Base-by-base conservation (phyloP, 2,888 invertebrate species). In the Sisyra terminalis region DNA sequence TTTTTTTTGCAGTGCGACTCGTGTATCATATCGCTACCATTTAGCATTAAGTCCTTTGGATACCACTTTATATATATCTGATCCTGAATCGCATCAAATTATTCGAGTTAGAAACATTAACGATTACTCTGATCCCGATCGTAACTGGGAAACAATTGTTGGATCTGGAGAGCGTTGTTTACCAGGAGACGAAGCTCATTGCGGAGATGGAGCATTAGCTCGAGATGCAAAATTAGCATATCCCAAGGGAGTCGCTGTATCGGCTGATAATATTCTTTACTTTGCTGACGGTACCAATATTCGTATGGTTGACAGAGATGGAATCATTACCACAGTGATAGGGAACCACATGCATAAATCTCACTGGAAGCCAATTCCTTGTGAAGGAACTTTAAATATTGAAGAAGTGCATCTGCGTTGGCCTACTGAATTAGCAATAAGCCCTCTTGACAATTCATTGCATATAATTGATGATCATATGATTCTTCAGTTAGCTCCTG, bases 381-480 rank as follows among this genome's bases (percentile, higher is more conserved):
- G 90, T 55, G 87, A 88, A 59, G 90, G 89, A 14, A 90, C 89
- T 0, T 60, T 89, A 0, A 87, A 87, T 55, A 75, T 89, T n/a
- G 88, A 89, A 58, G 89, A 90, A 63, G 90, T 93, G 42, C 89
- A 89, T 56, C 66, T 96, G 41, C 73, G 92, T 43, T 97, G 96
- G 96, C 97, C 97, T 0, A 96, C 94, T 0, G 90, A 92, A 57
- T 65, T 97, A 11, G 80, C 93, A 0, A 87, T 96, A 29, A 93
- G 92, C 60, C 96, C 94, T 0, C 64, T 94, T 42, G 94, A 96
- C 58, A 90, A 93, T 59, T 85, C 89, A 0, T 66, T 98, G 18
- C 90, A 96, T 58, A 89, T 98, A 50, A 87, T 97, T 40, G 97
- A 97, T 55, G 90, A 92, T 56, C 93, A 93, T 56, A 89, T 93